Base-by-base conservation (phyloP, 1,140 invertebrate species). In the Drosophila kanapiae region DNA sequence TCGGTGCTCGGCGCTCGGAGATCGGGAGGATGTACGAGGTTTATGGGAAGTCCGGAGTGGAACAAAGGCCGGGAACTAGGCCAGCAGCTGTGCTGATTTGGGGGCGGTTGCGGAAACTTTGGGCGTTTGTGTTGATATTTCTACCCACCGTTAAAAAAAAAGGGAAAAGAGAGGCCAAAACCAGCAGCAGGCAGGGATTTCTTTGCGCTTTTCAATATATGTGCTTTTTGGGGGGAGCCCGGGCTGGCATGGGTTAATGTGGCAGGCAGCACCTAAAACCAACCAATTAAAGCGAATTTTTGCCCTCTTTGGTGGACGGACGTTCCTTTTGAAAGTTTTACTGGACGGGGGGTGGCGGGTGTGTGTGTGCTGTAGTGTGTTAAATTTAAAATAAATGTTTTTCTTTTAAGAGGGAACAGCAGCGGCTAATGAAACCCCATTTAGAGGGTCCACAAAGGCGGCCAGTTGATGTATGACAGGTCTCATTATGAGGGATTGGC, bases 321-420 rank as follows among this genome's bases (percentile, higher is more conserved):
- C 18, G 47, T 53, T 42, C 47, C 35, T 47, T 74, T 69, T 51
- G 47, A 56, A 71, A 45, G 37, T 63, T 72, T 62, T 37, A 18
- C 1, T 38, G 72, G n/a, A 35, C 37, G 42, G 7, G 8, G n/a
- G 8, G 13, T 11, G 7, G 4, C 7, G 49, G 62, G 38, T 65
- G 43, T 58, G 60, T 61, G 60, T 53, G 70, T 70, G 49, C 64
- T 43, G 40, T 68, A 67, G 82, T 82, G 65, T 88, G 80, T 88
- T 88, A 80, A 88, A 88, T 75, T 87, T 88, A 84, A 80, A 87
- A 83, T 84, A 87, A 87, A 87, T 87, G 84, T 80, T 84, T 84
- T 84, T 70, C 75, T 70, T 82, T 74, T 67, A 38, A 61, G 33
- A 51, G 35, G 38, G 63, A 14, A 18, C 13, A 33, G 40, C 33